These are phyloP conservation scores for Noctua fimbriata DNA, from an alignment of 2,888 invertebrate species.

Conservation along the genomic window DNA sequence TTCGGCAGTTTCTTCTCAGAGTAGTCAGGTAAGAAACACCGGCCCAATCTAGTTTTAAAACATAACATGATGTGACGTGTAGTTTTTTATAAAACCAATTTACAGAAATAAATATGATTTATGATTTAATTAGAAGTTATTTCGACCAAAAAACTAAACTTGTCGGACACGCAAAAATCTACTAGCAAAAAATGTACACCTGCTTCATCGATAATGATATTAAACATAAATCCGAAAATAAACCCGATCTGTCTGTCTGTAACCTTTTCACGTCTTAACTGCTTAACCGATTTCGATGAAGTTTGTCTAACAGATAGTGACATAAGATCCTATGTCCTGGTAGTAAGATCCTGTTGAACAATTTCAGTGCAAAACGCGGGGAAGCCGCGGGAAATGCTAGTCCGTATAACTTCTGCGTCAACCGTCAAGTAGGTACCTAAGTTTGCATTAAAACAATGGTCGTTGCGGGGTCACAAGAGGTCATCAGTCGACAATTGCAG, in stretches of 20 bases:
- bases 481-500: constrained; percentile 18
- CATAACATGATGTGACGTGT: no score
- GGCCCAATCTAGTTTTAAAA: no score
- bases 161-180: background rate
- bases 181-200: background rate
- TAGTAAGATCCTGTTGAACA: background rate
- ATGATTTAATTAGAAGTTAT: no score
- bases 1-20: no score
- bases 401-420: constrained; percentile 8
- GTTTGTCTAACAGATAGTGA: background rate
- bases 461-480: constrained; percentile 30
- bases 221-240: background rate
- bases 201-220: background rate
- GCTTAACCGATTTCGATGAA: background rate
- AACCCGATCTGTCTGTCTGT: background rate
- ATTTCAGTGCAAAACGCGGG: background rate
- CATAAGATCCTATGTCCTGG: background rate
- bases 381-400: background rate
- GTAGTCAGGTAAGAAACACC: no score
- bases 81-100: no score
- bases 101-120: no score
- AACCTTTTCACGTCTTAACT: background rate
- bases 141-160: background rate
- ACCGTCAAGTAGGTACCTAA: background rate
- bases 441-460: constrained; percentile 50